Evolutionary conservation across 2,113 vertebrate genomes (phyloP), one percentile per base, ranked within the genome.

Genomic region (Atractosteus spatula): DNA sequence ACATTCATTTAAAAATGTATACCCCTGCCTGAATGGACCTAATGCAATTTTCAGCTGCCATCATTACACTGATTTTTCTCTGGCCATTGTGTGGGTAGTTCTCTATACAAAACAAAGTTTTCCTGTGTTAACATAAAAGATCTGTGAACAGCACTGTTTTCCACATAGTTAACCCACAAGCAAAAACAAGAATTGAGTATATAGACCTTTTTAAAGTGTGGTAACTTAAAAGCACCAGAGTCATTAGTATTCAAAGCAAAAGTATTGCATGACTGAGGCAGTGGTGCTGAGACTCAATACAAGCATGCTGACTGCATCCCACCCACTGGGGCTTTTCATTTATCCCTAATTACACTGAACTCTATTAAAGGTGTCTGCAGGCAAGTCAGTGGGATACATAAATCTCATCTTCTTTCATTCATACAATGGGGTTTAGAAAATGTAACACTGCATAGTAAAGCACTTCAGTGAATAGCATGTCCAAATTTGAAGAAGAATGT

Each of bases 401-500:
- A 65, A 65, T 66, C 13, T 45, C 64, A 66, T 47, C 64, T n/a
- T 42, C 41, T 16, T 1, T 66, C 44, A 45, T 66, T 66, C 41
- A 66, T 10, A n/a, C 14, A 3, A 13, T 16, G 64, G 42, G n/a
- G 16, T 41, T 44, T 66, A 6, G 13, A 14, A 47, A 42, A 2
- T 10, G 29, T 6, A 3, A 3, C 41, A 42, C 63, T 3, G 41
- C 29, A 41, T 42, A 13, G 4, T 41, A 45, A 44, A 42, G 42
- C 42, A 45, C 3, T 41, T 11, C 16, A 42, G 64, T 10, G 42
- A 14, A 66, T 13, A 42, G 12, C 42, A 8, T 14, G 5, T 42
- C 16, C 12, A 42, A 13, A 51, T 51, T 5, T 51, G 29, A 51
- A 7, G 47, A 5, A 51, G 29, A 29, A 29, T 29, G 47, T 51